These are phyloP conservation scores for Drosophila paulistorum DNA, from an alignment of 1,140 invertebrate genomes.

Conservation along the genomic window DNA sequence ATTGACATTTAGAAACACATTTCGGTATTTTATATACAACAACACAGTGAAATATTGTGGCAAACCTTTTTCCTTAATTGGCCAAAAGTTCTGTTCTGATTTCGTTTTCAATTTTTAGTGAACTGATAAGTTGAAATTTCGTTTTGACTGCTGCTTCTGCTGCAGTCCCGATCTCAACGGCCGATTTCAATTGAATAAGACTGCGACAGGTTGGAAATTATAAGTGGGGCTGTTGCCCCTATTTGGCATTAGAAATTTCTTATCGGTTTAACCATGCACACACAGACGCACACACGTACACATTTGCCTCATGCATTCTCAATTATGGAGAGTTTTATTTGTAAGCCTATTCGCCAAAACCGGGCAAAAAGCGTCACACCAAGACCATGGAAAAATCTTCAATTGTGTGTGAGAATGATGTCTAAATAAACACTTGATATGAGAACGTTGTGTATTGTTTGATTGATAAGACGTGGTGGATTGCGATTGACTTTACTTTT, in stretches of 20 bases:
- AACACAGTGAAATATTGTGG: not conserved
- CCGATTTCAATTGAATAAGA: slow-evolving; percentile 54
- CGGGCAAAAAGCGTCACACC: slow-evolving; percentile 46
- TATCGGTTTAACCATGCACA: slow-evolving; percentile 39
- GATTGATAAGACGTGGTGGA: slow-evolving; percentile 53
- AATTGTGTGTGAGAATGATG: slow-evolving; percentile 34
- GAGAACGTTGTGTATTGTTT: slow-evolving; percentile 53
- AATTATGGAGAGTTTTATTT: slow-evolving; percentile 69
- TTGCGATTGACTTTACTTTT: slow-evolving; percentile 29
- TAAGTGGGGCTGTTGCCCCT: slow-evolving; percentile 31
- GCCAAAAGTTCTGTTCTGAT: slow-evolving; percentile 34
- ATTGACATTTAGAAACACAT: not conserved
- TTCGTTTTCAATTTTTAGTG: not conserved
- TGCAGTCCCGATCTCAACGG: slow-evolving; percentile 40
- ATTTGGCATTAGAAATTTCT: slow-evolving; percentile 67
- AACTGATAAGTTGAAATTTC: slow-evolving; percentile 28
- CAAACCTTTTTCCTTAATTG: slow-evolving; percentile 75
- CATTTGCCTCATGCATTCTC: slow-evolving; percentile 36
- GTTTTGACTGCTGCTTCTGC: slow-evolving; percentile 19
- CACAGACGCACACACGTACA: not conserved
- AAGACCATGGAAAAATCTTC: slow-evolving; percentile 4
- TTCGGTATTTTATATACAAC: not conserved
- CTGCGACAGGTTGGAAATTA: slow-evolving; percentile 19
- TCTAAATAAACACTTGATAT: slow-evolving; percentile 56
- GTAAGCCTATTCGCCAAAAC: slow-evolving; percentile 69